phyloP scores from a whole-genome alignment of 35 echinoderm and acorn worm genomes.

The Apostichopus californicus region DNA sequence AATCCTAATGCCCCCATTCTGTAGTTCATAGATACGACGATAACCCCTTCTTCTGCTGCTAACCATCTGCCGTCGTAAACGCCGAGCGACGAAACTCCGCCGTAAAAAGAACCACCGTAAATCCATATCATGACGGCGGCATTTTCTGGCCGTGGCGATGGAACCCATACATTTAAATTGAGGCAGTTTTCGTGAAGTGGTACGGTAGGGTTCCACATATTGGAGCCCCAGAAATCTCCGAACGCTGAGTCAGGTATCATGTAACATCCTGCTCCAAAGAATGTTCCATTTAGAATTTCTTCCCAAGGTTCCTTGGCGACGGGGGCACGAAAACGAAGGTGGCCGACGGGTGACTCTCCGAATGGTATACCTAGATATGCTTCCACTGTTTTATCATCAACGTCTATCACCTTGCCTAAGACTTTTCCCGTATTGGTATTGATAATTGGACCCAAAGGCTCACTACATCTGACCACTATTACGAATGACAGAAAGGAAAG shows the following conservation, averaged over 20 bases:
- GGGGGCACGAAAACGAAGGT: slow-evolving; percentile 61
- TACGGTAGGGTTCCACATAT: slow-evolving; percentile 93
- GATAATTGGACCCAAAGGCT: slow-evolving; percentile 42
- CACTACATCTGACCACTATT: neutral
- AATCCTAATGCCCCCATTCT: slow-evolving; percentile 84
- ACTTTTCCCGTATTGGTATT: slow-evolving; percentile 51
- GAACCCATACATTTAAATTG: slow-evolving; percentile 92
- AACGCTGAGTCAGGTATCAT: slow-evolving; percentile 37
- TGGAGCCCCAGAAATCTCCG: slow-evolving; percentile 64
- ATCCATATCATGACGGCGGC: slow-evolving; percentile 95
- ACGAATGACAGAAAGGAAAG: slow-evolving; percentile 26
- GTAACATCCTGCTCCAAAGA: slow-evolving; percentile 45
- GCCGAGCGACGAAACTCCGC: slow-evolving; percentile 75
- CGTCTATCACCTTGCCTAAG: slow-evolving; percentile 61
- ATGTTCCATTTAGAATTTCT: slow-evolving; percentile 32
- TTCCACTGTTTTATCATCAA: slow-evolving; percentile 64
- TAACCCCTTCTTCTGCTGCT: slow-evolving; percentile 71
- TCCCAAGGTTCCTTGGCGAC: slow-evolving; percentile 55
- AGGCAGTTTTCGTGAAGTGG: slow-evolving; percentile 84
- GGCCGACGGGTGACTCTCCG: slow-evolving; percentile 62
- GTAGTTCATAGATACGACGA: slow-evolving; percentile 97
- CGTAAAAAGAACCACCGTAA: slow-evolving; percentile 79
- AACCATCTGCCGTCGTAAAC: slow-evolving; percentile 84
- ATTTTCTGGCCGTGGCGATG: slow-evolving; percentile 55
- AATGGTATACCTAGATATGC: slow-evolving; percentile 83